Evolutionary conservation across 2,888 invertebrate genomes (phyloP).

Genomic region (Ormyrus thymus): DNA sequence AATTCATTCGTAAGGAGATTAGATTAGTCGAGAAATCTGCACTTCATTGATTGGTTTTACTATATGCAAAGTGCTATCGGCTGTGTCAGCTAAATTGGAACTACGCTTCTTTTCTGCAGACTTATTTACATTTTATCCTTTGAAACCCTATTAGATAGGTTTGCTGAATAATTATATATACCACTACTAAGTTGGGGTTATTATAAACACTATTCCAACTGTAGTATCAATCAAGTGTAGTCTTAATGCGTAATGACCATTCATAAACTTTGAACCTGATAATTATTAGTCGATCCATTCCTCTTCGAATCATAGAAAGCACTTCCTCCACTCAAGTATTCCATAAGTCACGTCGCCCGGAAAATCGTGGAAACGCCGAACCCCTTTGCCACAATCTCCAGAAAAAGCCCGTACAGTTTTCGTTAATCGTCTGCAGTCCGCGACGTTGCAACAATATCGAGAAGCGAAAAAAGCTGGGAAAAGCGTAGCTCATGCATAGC

Average conservation of each 20-base stretch:
- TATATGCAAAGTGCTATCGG: constrained; percentile 17
- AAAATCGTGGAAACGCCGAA: not conserved
- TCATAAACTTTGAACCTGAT: too few relatives aligned
- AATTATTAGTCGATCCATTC: too few relatives aligned
- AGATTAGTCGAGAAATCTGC: constrained; percentile 8
- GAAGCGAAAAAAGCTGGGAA: constrained; percentile 3
- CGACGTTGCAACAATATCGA: not conserved
- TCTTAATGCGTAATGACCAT: too few relatives aligned
- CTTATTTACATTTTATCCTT: too few relatives aligned
- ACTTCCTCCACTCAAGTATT: too few relatives aligned
- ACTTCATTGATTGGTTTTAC: not conserved
- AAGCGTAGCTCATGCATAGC: constrained; percentile 56
- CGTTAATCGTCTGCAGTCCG: not conserved
- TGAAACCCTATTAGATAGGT: too few relatives aligned
- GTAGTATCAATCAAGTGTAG: too few relatives aligned
- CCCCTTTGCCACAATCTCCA: not conserved
- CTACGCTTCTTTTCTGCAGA: not conserved
- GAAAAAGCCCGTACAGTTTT: constrained; percentile 8
- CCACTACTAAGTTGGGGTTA: too few relatives aligned
- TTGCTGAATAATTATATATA: too few relatives aligned
- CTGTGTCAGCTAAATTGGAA: not conserved
- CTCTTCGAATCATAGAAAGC: too few relatives aligned
- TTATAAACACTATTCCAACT: too few relatives aligned
- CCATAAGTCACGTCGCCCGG: not conserved
- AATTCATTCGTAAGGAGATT: not conserved